Base-by-base conservation (phyloP, 2,888 invertebrate genomes). In the Latrodectus elegans region DNA sequence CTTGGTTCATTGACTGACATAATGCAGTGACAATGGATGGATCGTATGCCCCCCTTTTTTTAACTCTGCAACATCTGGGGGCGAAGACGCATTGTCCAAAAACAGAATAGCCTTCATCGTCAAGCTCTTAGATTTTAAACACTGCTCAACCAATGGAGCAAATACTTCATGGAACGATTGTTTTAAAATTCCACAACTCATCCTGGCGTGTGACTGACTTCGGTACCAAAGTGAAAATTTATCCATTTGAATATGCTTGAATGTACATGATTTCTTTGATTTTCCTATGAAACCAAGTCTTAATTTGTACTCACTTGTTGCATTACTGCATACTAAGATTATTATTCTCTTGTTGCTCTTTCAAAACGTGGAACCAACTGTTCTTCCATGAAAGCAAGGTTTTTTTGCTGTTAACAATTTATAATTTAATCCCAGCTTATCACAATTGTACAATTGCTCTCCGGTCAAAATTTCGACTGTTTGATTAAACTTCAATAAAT, bases 351-450 rank as follows among this genome's bases (percentile, higher is more conserved):
- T 10, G 14, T 68, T 67, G 15, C 51, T 14, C 77, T 67, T 67
- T 78, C 51, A 68, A 51, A 51, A 68, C 17, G 10, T 8, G 22
- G 52, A 14, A 22, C 68, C 67, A 53, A 51, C 0, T 78, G 68
- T 52, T 78, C 26, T 78, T 78, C 51, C 77, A 1, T 38, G 38
- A 38, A 38, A 38, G 38, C 4, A 6, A 38, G 38, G 3, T 6
- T 6, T 38, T n/a, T 38, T 68, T 52, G n/a, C 53, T 55, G 52
- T 67, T 68, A 78, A 78, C 77, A 67, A 14, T 78, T 52, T 68
- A 53, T 68, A 78, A 67, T 51, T 78, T 68, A 78, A 78, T 14
- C 17, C 55, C 22, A 51, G 67, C 26, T 78, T 67, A 67, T 77
- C 68, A 53, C 15, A 67, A 78, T 11, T 78, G 26, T 14, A 78